phyloP scores from a whole-genome alignment of 2,113 vertebrate genomes.

The Camelus dromedarius region DNA sequence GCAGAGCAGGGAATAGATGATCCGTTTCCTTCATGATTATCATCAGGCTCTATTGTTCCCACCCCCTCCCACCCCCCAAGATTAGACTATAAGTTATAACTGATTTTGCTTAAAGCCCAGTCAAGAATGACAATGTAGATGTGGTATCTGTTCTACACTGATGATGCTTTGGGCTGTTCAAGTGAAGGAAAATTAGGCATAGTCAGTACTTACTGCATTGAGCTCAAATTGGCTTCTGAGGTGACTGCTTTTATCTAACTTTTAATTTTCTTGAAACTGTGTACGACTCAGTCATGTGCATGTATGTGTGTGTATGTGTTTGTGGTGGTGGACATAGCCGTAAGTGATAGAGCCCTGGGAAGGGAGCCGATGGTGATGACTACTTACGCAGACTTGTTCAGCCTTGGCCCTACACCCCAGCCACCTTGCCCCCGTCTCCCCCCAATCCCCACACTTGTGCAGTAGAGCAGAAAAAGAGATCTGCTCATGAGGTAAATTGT shows the following conservation, averaged over 20 bases:
- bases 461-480: not conserved
- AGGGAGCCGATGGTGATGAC: not conserved
- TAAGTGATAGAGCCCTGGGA: not conserved
- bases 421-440: rapidly evolving
- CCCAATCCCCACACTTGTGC: not conserved
- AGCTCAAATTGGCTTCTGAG: not conserved
- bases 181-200: not conserved
- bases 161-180: not conserved
- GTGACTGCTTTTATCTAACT: not conserved
- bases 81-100: not conserved
- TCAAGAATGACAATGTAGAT: not conserved
- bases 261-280: not conserved
- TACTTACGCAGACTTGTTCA: not conserved
- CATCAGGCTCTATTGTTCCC: not conserved
- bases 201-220: not conserved
- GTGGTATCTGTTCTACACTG: not conserved
- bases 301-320: not conserved
- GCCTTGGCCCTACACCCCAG: not conserved
- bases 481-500: not conserved
- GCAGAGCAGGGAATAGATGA: rapidly evolving
- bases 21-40: not conserved
- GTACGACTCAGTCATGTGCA: not conserved
- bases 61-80: too few species aligned
- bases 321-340: not conserved
- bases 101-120: not conserved